These are phyloP conservation scores for Chauna torquata DNA, from an alignment of 2,113 vertebrate species.

Conservation along the genomic window DNA sequence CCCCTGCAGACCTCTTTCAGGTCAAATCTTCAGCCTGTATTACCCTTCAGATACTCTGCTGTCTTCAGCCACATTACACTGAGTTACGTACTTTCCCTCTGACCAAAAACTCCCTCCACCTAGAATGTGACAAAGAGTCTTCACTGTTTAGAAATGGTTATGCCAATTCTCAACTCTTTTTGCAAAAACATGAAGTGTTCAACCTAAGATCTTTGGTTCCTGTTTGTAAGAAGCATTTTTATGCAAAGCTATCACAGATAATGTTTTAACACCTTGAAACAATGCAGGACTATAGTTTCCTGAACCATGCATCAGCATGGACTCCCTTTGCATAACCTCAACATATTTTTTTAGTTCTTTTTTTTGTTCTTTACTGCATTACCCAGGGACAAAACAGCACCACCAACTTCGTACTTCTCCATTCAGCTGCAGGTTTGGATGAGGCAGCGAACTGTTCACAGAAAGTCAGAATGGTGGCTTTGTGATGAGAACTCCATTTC, in stretches of 20 bases:
- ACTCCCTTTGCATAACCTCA: neutral
- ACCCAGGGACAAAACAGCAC: neutral
- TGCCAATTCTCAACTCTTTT: neutral
- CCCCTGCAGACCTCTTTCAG: no score
- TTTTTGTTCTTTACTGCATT: neutral
- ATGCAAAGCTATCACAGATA: neutral
- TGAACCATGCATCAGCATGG: neutral
- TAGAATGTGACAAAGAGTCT: neutral
- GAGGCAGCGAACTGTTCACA: neutral
- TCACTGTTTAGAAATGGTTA: neutral
- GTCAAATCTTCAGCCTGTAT: no score
- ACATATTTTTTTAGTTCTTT: neutral
- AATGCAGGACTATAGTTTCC: neutral
- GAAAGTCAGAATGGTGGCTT: neutral
- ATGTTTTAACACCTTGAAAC: neutral
- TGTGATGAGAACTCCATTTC: neutral
- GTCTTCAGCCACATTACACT: neutral
- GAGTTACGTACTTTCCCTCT: neutral
- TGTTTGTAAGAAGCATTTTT: neutral
- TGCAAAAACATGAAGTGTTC: neutral
- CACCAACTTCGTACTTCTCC: neutral
- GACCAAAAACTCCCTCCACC: neutral
- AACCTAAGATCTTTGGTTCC: neutral
- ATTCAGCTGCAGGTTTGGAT: neutral
- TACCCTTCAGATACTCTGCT: no score